Evolutionary conservation across 64 coral and sea anemone genomes (phyloP), one percentile per base, ranked within the genome.

Genomic region (Stichodactyla mertensii): DNA sequence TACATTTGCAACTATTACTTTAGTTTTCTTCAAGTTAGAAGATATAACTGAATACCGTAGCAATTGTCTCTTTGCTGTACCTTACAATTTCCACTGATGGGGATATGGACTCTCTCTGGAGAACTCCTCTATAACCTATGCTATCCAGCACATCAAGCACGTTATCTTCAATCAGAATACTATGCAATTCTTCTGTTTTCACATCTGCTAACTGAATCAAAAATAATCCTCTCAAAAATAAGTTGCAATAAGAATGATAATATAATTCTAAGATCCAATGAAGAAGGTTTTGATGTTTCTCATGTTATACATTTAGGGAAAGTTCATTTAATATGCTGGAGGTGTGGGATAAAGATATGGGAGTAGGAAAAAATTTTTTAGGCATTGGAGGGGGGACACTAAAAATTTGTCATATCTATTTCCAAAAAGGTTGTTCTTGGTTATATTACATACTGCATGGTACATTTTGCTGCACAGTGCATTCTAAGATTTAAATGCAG

Each of bases 51-150:
- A 86, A 10, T 86, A 54, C 61, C 52, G 54, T 86, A 69, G 84
- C 70, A 86, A 61, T 52, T 53, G 52, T 86, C 84, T 54, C 62
- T 61, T 85, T 89, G 62, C 22, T 66, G 62, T 66, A 92, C 91
- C 87, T 79, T 31, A 88, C 60, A 57, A 92, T 74, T 84, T 77
- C 87, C 66, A 88, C 58, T 52, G 83, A 80, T 78, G 91, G 88
- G 67, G 87, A 54, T 83, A 51, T 92, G 79, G 82, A 87, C 31
- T 92, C 91, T 88, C 79, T 92, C 55, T 86, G 64, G 61, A 86
- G 91, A 52, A 92, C 91, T 83, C 91, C 86, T 84, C 83, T 84
- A 69, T 92, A 88, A 19, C 91, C 91, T 74, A 92, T 87, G 79
- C 19, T 69, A 16, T 88, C 77, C 71, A 88, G 80, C 51, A 87